These are phyloP conservation scores for Dicerorhinus sumatrensis DNA, from an alignment of 2,113 vertebrate genomes.

Conservation along the genomic window DNA sequence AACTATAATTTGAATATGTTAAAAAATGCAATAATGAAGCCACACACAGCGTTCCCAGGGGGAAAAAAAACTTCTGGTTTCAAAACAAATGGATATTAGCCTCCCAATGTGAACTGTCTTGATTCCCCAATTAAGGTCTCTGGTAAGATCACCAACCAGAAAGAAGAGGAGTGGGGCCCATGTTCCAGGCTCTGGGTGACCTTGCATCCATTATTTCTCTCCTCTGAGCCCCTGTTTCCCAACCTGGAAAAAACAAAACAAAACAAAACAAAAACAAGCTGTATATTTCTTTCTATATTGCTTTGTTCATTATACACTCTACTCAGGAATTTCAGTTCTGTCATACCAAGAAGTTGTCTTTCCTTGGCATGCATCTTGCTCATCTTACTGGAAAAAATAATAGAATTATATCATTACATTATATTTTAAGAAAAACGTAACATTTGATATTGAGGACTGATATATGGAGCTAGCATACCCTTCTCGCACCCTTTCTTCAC, in stretches of 20 bases:
- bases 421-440: background rate
- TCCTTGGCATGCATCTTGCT: background rate
- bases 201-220: background rate
- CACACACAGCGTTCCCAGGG: background rate
- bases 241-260: background rate
- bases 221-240: background rate
- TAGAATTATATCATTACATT: background rate
- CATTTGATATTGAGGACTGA: background rate
- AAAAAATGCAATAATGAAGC: constrained; percentile 19
- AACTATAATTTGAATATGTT: constrained; percentile 20
- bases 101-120: too few species aligned
- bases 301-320: background rate
- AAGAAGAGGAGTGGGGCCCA: rapidly evolving
- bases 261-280: background rate
- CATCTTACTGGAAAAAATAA: background rate
- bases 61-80: background rate
- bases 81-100: background rate
- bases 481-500: background rate
- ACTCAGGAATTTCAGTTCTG: background rate
- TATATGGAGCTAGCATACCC: background rate
- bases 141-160: too few species aligned
- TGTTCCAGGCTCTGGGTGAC: rapidly evolving
- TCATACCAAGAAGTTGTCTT: background rate
- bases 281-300: background rate
- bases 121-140: background rate